Conservation (phyloP, 2,113 vertebrate genomes). For the Tringa solitaria region DNA sequence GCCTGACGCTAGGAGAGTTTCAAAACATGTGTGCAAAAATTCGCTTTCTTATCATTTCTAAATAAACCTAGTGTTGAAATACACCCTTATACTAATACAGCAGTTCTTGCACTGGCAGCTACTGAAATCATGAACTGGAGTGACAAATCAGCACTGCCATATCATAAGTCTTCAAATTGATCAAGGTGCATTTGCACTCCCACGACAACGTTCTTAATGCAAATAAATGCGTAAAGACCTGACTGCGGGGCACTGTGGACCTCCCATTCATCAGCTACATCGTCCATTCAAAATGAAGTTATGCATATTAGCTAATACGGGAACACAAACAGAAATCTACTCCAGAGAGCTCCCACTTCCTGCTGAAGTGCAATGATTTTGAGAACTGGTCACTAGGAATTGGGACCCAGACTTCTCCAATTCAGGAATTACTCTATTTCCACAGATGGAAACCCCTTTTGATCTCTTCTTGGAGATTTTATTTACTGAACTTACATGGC, state of each 20-base stretch:
- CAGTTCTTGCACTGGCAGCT: background rate
- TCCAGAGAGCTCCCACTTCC: background rate
- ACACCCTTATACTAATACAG: background rate
- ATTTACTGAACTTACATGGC: background rate
- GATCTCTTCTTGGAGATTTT: background rate
- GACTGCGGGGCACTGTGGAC: background rate
- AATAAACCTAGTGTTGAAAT: background rate
- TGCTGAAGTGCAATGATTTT: background rate
- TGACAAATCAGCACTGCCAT: background rate
- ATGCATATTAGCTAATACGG: background rate
- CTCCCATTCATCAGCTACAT: background rate
- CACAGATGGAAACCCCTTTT: background rate
- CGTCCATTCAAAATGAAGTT: background rate
- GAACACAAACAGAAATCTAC: background rate
- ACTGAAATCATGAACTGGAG: accelerated
- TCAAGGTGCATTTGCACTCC: background rate
- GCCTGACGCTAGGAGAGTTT: background rate
- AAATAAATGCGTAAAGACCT: background rate
- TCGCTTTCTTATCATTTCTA: background rate
- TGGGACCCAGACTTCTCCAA: background rate
- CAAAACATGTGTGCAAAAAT: background rate
- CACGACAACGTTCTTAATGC: background rate
- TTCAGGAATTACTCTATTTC: background rate
- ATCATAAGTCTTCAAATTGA: background rate
- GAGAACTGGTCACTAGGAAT: background rate